Evolutionary conservation across 2,113 vertebrate species (phyloP).

Genomic region (Sminthopsis crassicaudata): DNA sequence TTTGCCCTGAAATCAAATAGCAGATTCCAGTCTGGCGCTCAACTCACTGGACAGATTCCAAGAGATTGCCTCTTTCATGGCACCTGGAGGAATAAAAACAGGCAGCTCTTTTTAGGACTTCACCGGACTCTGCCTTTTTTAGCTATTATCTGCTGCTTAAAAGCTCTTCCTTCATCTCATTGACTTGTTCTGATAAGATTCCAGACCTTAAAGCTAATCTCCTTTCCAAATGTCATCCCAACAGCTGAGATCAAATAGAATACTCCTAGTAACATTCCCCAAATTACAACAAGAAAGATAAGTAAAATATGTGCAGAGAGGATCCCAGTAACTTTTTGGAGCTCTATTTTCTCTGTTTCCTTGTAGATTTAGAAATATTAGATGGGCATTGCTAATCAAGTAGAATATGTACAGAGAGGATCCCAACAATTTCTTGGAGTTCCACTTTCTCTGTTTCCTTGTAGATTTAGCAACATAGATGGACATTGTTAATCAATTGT

Average conservation of each 20-base stretch:
- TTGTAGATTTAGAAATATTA: neutral
- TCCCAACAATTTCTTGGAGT: slow-evolving; percentile 17
- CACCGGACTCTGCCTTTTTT: slow-evolving; percentile 38
- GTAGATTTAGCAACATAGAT: neutral
- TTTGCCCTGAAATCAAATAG: neutral
- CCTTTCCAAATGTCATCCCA: neutral
- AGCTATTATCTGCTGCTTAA: neutral
- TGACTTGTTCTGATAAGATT: neutral
- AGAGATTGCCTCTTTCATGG: neutral
- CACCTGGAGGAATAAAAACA: slow-evolving; percentile 42
- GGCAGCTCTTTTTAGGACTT: slow-evolving; percentile 53
- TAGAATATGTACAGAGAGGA: too few species aligned
- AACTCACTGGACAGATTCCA: neutral
- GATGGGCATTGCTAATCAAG: neutral
- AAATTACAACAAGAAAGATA: neutral
- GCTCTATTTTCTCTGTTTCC: slow-evolving; percentile 41
- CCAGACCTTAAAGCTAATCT: neutral
- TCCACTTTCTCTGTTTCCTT: slow-evolving; percentile 21
- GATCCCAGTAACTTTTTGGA: slow-evolving; percentile 18
- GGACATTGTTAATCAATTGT: neutral
- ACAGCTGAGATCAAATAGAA: slow-evolving; percentile 14
- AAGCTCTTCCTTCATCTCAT: slow-evolving; percentile 38
- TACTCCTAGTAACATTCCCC: neutral
- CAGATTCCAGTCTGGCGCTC: neutral
- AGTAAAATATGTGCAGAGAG: neutral